Conservation (phyloP, 2,888 invertebrate genomes). For the Amphimallon solstitiale region DNA sequence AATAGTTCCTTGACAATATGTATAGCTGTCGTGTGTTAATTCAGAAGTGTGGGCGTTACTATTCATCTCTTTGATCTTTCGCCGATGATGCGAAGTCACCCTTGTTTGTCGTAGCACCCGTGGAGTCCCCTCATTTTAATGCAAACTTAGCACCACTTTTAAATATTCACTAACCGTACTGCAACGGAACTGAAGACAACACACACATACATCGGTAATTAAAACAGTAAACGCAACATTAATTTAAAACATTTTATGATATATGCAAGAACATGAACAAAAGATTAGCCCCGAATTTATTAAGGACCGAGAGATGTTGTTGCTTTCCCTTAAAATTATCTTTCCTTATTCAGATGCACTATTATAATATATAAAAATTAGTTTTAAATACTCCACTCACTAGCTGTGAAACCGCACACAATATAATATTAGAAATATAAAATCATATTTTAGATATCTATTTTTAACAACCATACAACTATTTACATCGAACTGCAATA, state of each 20-base stretch:
- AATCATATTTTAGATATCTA: too few species aligned
- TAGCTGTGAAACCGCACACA: too few species aligned
- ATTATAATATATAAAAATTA: too few species aligned
- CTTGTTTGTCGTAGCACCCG: conserved; percentile 44
- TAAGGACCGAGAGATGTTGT: conserved; percentile 1
- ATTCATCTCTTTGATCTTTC: conserved; percentile 56
- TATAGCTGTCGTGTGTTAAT: conserved; percentile 55
- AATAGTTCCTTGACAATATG: conserved; percentile 50
- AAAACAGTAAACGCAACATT: conserved; percentile 51
- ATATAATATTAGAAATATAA: too few species aligned
- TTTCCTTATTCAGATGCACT: neutral
- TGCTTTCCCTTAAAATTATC: conserved; percentile 10
- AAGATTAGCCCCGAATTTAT: conserved; percentile 24
- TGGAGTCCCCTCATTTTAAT: conserved; percentile 50
- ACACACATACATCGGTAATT: conserved; percentile 56
- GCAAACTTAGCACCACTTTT: conserved; percentile 54
- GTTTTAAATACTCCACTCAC: too few species aligned
- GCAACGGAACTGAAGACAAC: conserved; percentile 15
- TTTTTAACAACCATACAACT: too few species aligned
- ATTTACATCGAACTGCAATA: too few species aligned
- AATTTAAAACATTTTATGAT: conserved; percentile 45
- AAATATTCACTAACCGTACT: conserved; percentile 56
- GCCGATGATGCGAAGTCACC: conserved; percentile 1
- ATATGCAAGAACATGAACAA: conserved; percentile 48
- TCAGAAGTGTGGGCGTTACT: conserved; percentile 50